Conservation (phyloP, 2,888 invertebrate genomes). For the Meganola albula region DNA sequence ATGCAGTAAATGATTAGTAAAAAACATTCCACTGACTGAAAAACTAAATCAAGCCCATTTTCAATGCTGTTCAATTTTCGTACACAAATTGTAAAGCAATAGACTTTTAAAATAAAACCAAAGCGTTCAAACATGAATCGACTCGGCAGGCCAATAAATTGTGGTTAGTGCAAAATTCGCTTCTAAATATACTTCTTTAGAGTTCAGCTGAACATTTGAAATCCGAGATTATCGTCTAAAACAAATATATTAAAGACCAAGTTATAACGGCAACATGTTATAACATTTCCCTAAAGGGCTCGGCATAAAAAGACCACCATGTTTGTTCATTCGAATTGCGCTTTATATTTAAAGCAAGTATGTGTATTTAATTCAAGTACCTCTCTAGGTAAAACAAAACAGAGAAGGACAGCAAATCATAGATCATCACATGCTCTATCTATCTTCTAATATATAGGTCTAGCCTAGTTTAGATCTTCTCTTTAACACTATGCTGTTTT, state of each 20-base stretch:
- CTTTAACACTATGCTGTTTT: no score
- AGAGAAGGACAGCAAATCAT: no score
- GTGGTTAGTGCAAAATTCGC: slow-evolving; percentile 30
- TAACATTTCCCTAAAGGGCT: slow-evolving; percentile 34
- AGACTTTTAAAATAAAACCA: slow-evolving; percentile 37
- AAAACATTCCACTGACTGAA: no score
- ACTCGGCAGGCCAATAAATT: slow-evolving; percentile 37
- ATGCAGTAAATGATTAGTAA: no score
- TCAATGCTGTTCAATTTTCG: slow-evolving; percentile 22
- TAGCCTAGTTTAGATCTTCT: no score
- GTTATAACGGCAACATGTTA: slow-evolving; percentile 27
- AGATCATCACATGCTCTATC: no score
- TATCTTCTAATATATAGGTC: no score
- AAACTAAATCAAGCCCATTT: slow-evolving; percentile 26
- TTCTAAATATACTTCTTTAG: slow-evolving; percentile 36
- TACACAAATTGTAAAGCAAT: slow-evolving; percentile 32
- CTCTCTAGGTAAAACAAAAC: no score
- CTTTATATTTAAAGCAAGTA: slow-evolving; percentile 20
- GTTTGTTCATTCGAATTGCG: slow-evolving; percentile 25
- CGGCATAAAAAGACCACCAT: slow-evolving; percentile 24
- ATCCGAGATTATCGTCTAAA: slow-evolving; percentile 33
- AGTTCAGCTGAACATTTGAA: slow-evolving; percentile 37
- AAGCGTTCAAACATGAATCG: slow-evolving; percentile 36
- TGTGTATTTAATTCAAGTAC: slow-evolving; percentile 11
- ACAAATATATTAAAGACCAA: slow-evolving; percentile 31